phyloP scores from a whole-genome alignment of 2,888 invertebrate species.

The Lepidocyrtoides sp. region DNA sequence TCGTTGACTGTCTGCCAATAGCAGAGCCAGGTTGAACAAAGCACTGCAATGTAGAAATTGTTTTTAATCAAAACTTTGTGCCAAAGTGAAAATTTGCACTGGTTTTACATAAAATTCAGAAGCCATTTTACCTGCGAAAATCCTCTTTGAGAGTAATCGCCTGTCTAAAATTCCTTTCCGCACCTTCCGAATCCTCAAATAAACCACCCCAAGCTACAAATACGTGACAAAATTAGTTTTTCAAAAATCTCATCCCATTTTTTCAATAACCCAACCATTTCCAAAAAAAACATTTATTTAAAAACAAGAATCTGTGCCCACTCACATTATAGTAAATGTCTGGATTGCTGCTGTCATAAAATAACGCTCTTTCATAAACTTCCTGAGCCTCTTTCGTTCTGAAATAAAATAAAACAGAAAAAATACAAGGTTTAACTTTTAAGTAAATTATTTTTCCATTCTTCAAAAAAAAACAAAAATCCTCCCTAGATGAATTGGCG shows the following conservation, averaged over 20 bases:
- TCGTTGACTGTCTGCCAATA: constrained; percentile 95
- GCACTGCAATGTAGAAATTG: constrained; percentile 92
- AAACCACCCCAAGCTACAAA: constrained; percentile 96
- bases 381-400: constrained; percentile 97
- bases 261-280: neutral
- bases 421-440: constrained; percentile 15
- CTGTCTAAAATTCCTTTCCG: constrained; percentile 96
- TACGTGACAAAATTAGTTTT: constrained; percentile 42
- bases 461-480: constrained; percentile 19
- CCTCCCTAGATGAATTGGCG: neutral
- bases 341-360: constrained; percentile 97
- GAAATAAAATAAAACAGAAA: constrained; percentile 77
- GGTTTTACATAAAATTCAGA: too few relatives aligned
- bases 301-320: neutral
- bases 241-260: neutral
- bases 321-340: constrained; percentile 98
- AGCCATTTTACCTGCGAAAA: constrained; percentile 81
- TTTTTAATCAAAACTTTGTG: constrained; percentile 8
- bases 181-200: constrained; percentile 94
- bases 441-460: constrained; percentile 47
- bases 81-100: neutral
- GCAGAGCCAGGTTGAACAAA: constrained; percentile 96
- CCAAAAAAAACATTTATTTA: constrained; percentile 10
- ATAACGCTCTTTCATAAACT: constrained; percentile 96
- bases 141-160: constrained; percentile 91